phyloP scores from a whole-genome alignment of 2,113 vertebrate species.

The Syngnathus scovelli region DNA sequence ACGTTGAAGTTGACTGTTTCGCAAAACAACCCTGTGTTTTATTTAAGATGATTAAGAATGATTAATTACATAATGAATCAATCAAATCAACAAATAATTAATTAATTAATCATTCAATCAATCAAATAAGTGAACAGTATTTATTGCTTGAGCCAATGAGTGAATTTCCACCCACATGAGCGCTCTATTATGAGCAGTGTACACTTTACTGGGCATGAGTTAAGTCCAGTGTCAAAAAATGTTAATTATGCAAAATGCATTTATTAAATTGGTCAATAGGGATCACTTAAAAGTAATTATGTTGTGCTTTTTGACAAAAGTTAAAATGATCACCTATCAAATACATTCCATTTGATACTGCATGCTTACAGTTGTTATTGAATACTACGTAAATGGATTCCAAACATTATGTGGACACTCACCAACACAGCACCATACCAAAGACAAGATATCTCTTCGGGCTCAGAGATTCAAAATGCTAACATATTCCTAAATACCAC shows the following conservation, averaged over 20 bases:
- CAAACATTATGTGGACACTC: constrained; percentile 12
- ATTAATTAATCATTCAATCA: no score
- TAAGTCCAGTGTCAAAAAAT: neutral
- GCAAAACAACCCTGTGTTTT: no score
- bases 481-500: constrained; percentile 50
- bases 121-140: neutral
- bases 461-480: constrained; percentile 48
- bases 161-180: neutral
- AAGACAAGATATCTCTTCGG: constrained; percentile 38
- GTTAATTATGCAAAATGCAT: neutral
- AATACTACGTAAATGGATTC: neutral
- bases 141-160: neutral
- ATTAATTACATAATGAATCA: no score
- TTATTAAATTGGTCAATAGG: neutral
- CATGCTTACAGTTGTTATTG: neutral
- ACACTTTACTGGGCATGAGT: neutral
- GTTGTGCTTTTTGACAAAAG: neutral
- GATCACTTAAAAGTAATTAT: neutral
- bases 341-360: neutral
- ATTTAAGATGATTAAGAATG: no score
- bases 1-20: no score
- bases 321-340: neutral
- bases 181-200: neutral
- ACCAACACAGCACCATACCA: constrained; percentile 23
- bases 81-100: no score